Base-by-base conservation (phyloP, 2,888 invertebrate genomes). In the Drosophila kambysellisi region DNA sequence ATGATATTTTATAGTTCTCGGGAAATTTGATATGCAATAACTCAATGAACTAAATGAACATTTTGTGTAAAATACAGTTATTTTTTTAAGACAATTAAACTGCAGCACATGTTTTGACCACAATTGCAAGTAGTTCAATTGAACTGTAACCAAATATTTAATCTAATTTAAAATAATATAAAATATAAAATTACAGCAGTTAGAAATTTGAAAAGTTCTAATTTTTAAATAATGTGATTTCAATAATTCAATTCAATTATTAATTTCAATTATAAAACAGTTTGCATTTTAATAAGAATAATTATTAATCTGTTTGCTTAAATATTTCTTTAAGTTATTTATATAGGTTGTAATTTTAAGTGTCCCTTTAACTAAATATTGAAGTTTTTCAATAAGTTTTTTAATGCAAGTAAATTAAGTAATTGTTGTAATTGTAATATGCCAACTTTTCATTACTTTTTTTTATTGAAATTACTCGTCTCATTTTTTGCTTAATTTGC, bases 401-500 rank as follows among this genome's bases (percentile, higher is more conserved):
- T 37, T 37, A 15, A 37, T 15, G 7, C 3, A 1, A 17, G 17
- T 41, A n/a, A 25, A 46, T 15, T 2, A 15, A 8, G 20, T 46
- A 25, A 15, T 8, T 25, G 8, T 46, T 2, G 25, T 25, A 25
- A 25, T 25, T 25, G 25, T 17, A 46, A 46, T 25, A 15, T 46
- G 20, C 4, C 2, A 25, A 25, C 15, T 15, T 46, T 25, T n/a
- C 9, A 41, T n/a, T 25, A 25, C 20, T 8, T 20, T n/a, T 2
- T 7, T 32, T 52, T 20, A 32, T 54, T 29, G 11, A 9, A 46
- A 46, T 46, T 20, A 25, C 20, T 46, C 32, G 50, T 32, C 59
- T 52, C 43, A 32, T 74, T 76, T 74, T 65, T 64, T 37, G 52
- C 62, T 80, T 70, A 68, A 74, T 83, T 78, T 90, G 81, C 81